phyloP scores from a whole-genome alignment of 2,888 invertebrate species.

The Neocrepidodera transversa region DNA sequence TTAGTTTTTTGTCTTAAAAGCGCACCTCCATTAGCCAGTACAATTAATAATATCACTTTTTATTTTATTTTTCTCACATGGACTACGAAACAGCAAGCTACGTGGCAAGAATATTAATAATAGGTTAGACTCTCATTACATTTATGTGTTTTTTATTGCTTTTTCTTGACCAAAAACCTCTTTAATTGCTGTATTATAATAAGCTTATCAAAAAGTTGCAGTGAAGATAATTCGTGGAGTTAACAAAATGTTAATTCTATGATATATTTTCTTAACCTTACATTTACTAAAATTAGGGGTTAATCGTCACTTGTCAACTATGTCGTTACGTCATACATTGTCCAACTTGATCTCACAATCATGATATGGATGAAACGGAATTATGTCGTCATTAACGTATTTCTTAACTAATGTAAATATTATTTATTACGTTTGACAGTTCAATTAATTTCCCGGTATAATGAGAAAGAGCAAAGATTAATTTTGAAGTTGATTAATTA shows the following conservation, averaged over 20 bases:
- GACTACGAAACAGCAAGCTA: slow-evolving; percentile 72
- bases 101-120: slow-evolving; percentile 77
- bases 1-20: slow-evolving; percentile 45
- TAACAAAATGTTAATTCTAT: background rate
- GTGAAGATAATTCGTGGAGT: background rate
- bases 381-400: no score
- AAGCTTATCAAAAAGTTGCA: background rate
- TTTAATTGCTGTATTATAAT: slow-evolving; percentile 15
- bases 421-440: no score
- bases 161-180: slow-evolving; percentile 1
- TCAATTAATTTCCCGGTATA: no score
- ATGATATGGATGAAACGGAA: no score
- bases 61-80: slow-evolving; percentile 59
- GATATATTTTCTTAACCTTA: background rate
- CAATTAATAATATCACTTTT: slow-evolving; percentile 49
- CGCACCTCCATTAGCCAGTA: slow-evolving; percentile 48
- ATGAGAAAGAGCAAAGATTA: no score
- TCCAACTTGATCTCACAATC: no score
- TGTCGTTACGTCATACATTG: no score
- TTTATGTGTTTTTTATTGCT: slow-evolving; percentile 50
- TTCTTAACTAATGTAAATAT: no score
- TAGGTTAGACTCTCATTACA: slow-evolving; percentile 72
- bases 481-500: no score
- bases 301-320: no score
- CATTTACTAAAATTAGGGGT: background rate